Base-by-base conservation (phyloP, 2,797 vertebrate genomes). In the Acipenser ruthenus region DNA sequence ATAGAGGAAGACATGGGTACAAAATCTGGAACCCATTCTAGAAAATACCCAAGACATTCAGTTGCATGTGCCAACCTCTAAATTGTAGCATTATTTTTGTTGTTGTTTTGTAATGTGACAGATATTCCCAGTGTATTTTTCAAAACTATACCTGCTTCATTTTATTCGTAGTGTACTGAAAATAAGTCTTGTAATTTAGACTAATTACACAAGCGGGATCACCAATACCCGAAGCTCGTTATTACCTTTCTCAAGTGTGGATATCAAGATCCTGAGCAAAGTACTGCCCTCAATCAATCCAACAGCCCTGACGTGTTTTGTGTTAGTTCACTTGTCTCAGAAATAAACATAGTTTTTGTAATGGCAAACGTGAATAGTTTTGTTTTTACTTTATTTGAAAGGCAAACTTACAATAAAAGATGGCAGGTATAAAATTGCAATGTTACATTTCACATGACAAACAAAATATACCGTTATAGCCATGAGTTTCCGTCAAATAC, bases 381-480 rank as follows among this genome's bases (percentile, higher is more conserved):
- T 18, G 18, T 18, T 18, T 18, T 18, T 18, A 18, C 37, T 37
- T 37, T 37, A 37, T 37, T 37, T 4, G 3, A 37, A 37, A 37
- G 37, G 37, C 37, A 37, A 37, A 37, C 37, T 37, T 37, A 37
- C 37, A 37, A 37, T 37, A n/a, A 58, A 58, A 58, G 55, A 8
- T 11, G 55, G 55, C 55, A 58, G 55, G 55, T 15, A 58, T 58
- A 58, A 58, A 58, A 58, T n/a, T 13, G 13, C 60, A 60, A 18
- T 77, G 23, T 65, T 55, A 52, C 74, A 10, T 59, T 7, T 56
- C 10, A 6, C 11, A 23, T 11, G 18, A 50, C 13, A 37, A 50
- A 13, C 63, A 64, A 3, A 52, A 12, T 52, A 50, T 10, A 52
- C 9, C 12, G 6, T 64, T 15, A 64, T 52, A 11, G 4, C 15